A percentile compares a stretch with the other conserved stretches of the same genome.
These are phyloP conservation scores for Chironomus tepperi DNA, from an alignment of 1,140 invertebrate genomes.

Conservation along the genomic window DNA sequence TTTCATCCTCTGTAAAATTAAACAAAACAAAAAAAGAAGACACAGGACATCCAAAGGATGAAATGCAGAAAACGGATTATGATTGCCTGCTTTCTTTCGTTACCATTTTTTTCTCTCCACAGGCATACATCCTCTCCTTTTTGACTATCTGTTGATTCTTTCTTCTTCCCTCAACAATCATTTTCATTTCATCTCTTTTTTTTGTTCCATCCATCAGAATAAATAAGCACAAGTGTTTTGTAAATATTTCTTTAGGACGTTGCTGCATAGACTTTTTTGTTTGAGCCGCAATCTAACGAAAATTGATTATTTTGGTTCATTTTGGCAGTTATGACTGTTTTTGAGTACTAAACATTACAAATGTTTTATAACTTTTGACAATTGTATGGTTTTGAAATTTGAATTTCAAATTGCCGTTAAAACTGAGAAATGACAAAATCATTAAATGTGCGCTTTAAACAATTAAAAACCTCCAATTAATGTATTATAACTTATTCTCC, in stretches of 20 bases:
- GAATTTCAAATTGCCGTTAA: too few species aligned
- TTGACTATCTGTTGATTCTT: constrained; percentile 18
- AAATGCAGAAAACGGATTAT: neutral
- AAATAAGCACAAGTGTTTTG: constrained; percentile 17
- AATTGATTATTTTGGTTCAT: too few species aligned
- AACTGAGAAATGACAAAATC: too few species aligned
- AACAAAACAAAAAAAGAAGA: neutral
- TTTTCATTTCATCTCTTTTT: neutral
- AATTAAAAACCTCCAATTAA: too few species aligned
- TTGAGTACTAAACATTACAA: too few species aligned
- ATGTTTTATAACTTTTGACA: too few species aligned
- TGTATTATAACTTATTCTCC: too few species aligned
- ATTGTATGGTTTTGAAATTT: too few species aligned
- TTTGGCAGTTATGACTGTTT: too few species aligned
- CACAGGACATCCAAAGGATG: constrained; percentile 1
- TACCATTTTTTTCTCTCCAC: neutral
- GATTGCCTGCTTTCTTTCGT: neutral
- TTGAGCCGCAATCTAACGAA: too few species aligned
- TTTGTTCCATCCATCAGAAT: neutral
- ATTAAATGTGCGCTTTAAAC: too few species aligned
- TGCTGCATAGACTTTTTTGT: too few species aligned
- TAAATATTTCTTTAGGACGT: constrained; percentile 22
- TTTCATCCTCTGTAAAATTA: neutral
- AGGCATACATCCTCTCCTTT: neutral
- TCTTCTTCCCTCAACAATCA: neutral